Evolutionary conservation across 1,140 invertebrate species (phyloP), one percentile per base, ranked within the genome.

Genomic region (Wasmannia auropunctata): DNA sequence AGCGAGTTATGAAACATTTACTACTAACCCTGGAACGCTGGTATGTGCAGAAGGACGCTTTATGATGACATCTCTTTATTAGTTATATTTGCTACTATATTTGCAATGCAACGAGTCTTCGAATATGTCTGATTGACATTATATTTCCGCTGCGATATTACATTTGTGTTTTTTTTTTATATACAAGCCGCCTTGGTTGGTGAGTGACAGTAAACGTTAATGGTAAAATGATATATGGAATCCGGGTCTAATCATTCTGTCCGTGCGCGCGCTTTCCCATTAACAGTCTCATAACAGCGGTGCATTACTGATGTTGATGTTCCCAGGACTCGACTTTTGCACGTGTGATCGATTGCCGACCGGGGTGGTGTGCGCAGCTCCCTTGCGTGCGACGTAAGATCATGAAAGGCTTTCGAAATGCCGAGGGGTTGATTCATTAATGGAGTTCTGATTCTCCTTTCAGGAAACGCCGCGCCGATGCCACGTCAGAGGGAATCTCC

Each of bases 401-500:
- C 79, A 67, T 83, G 79, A 83, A 83, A 83, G 79, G 67, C 65
- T 83, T 74, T 51, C 77, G 79, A 91, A 90, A 86, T 77, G 49
- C 85, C 72, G 69, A 76, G 74, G 67, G 85, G 83, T 86, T 90
- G 90, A 91, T 91, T 92, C 90, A 92, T 92, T 92, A 92, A 92
- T 92, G 86, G 85, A 91, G 85, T 88, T 87, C 74, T 89, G 86
- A 91, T 90, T 88, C 84, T 85, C 51, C 74, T 34, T 22, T 51
- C 49, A 63, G 70, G 54, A 85, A 79, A 6, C 76, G 34, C n/a
- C 49, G 51, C 4, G 51, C 4, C 58, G 76, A 14, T n/a, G n/a
- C 28, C 60, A 40, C 37, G 54, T 49, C 87, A 58, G 40, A 56
- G 51, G 67, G 69, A 88, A 65, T 81, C 72, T 86, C 83, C 81